phyloP scores from a whole-genome alignment of 2,888 invertebrate species.

The Dynastes tityus region DNA sequence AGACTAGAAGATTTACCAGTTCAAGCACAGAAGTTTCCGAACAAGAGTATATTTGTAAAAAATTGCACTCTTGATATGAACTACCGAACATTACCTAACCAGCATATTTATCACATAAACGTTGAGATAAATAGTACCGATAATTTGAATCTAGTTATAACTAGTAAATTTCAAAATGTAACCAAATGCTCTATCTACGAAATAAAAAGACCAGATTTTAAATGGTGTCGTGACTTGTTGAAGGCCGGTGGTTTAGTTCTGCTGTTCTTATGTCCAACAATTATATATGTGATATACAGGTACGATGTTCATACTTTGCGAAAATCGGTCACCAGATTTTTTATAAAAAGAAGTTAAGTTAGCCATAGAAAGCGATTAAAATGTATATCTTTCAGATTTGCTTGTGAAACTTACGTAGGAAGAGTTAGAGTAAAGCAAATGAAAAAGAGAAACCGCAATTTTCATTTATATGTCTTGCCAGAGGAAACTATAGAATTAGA shows the following conservation, averaged over 20 bases:
- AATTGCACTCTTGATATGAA: too few species aligned
- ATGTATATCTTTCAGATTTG: background rate
- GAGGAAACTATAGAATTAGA: background rate
- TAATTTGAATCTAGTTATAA: background rate
- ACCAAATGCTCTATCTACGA: background rate
- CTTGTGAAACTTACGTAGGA: background rate
- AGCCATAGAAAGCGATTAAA: too few species aligned
- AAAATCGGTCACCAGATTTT: too few species aligned
- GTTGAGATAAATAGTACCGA: background rate
- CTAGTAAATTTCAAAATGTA: background rate
- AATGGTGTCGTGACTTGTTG: background rate
- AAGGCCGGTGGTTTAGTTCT: conserved; percentile 25
- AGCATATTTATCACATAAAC: background rate
- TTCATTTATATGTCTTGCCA: background rate
- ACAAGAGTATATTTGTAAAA: too few species aligned
- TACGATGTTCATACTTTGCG: background rate
- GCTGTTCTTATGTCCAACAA: background rate
- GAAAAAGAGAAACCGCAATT: background rate
- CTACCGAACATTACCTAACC: too few species aligned
- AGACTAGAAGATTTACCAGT: too few species aligned
- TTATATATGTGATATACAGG: background rate
- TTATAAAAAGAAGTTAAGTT: too few species aligned
- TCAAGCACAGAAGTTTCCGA: too few species aligned
- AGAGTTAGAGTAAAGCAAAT: background rate
- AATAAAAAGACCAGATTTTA: background rate